Conservation (phyloP, 2,113 vertebrate genomes). For the Terrapene triunguis region DNA sequence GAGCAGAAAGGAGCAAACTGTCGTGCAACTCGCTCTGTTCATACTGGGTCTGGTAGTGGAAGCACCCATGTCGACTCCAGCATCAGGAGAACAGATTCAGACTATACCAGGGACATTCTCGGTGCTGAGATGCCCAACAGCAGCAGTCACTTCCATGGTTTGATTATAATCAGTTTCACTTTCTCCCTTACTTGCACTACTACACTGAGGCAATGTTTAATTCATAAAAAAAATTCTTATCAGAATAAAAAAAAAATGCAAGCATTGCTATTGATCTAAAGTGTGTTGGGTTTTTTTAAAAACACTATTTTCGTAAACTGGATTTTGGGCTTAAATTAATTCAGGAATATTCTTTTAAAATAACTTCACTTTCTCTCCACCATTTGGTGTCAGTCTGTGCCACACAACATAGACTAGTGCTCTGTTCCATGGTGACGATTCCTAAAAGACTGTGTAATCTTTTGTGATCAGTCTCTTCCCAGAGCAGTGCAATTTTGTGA, state of each 20-base stretch:
- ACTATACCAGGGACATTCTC: not conserved
- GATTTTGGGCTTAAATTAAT: not conserved
- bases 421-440: not conserved
- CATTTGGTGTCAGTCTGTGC: not conserved
- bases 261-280: not conserved
- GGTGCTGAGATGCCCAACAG: not conserved
- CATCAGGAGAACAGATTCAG: not conserved
- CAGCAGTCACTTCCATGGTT: not conserved
- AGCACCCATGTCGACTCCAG: not conserved
- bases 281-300: not conserved
- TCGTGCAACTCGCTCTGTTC: not conserved
- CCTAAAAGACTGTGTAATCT: not conserved
- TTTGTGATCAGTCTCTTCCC: slow-evolving; percentile 19
- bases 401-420: not conserved
- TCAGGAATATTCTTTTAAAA: not conserved
- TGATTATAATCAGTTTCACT: not conserved
- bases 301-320: not conserved
- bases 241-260: not conserved
- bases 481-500: not conserved
- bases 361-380: not conserved
- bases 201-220: not conserved
- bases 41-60: not conserved
- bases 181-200: not conserved
- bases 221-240: not conserved
- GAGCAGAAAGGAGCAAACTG: not conserved